These are phyloP conservation scores for Petromus typicus DNA, from an alignment of 2,113 vertebrate species.

Conservation along the genomic window DNA sequence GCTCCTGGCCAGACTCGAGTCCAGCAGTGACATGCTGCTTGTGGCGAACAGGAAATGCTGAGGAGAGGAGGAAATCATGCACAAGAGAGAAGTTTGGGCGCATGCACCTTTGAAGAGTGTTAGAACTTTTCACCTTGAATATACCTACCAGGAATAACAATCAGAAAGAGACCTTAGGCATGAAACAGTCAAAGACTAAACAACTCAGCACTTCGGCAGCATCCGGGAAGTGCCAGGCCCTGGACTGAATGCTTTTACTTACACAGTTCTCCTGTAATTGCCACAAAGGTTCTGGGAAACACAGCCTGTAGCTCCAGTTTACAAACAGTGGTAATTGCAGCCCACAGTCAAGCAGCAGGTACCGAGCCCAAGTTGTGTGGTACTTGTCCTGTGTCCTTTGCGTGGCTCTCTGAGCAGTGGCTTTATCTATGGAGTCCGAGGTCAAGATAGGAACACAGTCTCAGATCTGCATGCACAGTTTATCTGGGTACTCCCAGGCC, in stretches of 20 bases:
- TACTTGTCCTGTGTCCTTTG: not conserved
- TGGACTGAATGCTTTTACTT: accelerated
- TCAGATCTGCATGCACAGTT: not conserved
- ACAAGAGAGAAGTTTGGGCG: not conserved
- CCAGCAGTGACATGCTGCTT: not conserved
- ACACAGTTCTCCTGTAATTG: not conserved
- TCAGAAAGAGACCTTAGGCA: not conserved
- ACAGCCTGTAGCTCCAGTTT: not conserved
- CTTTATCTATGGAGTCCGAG: not conserved
- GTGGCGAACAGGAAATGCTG: accelerated
- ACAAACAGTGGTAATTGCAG: not conserved
- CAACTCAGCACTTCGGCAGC: accelerated
- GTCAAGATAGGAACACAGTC: not conserved
- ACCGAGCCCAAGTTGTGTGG: accelerated
- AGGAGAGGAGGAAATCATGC: accelerated
- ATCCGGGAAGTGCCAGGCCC: not conserved
- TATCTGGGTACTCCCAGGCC: not conserved
- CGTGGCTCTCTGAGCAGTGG: accelerated
- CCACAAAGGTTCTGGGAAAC: not conserved
- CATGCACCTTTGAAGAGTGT: not conserved
- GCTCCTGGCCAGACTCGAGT: accelerated
- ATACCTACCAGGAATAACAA: not conserved
- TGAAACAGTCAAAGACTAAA: not conserved
- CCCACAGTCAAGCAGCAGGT: not conserved
- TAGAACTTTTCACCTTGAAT: not conserved